Evolutionary conservation across 2,888 invertebrate genomes (phyloP).

Genomic region (Pyrochroa serraticornis): DNA sequence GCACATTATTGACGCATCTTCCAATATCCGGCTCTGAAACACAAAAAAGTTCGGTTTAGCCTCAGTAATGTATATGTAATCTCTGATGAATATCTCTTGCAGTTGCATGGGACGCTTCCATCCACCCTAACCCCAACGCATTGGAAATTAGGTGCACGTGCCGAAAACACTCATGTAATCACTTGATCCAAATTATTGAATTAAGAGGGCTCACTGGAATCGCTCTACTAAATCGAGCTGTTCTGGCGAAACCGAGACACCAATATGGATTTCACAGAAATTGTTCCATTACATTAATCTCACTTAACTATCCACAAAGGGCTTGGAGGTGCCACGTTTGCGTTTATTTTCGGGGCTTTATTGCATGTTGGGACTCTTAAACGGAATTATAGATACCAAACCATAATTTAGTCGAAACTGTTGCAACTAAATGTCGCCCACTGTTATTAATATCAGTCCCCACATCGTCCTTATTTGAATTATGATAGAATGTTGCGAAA

Average conservation of each 20-base stretch:
- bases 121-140: conserved; percentile 25
- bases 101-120: conserved; percentile 10
- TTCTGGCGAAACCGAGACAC: neutral
- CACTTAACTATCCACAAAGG: neutral
- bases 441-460: no score
- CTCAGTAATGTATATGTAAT: conserved; percentile 13
- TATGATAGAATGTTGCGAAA: neutral
- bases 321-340: neutral
- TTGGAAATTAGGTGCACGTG: conserved; percentile 37
- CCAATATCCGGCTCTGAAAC: conserved; percentile 87
- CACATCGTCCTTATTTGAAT: neutral
- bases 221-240: conserved; percentile 15
- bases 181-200: conserved; percentile 36
- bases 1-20: conserved; percentile 89
- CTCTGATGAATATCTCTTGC: conserved; percentile 18
- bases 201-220: conserved; percentile 21
- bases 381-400: no score
- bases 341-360: no score
- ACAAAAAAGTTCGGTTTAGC: conserved; percentile 49
- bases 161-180: conserved; percentile 36
- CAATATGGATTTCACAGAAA: neutral
- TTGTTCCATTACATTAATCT: conserved; percentile 1
- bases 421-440: no score
- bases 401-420: no score
- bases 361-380: no score